phyloP scores from a whole-genome alignment of 2,113 vertebrate genomes.

The Amphilophus citrinellus region DNA sequence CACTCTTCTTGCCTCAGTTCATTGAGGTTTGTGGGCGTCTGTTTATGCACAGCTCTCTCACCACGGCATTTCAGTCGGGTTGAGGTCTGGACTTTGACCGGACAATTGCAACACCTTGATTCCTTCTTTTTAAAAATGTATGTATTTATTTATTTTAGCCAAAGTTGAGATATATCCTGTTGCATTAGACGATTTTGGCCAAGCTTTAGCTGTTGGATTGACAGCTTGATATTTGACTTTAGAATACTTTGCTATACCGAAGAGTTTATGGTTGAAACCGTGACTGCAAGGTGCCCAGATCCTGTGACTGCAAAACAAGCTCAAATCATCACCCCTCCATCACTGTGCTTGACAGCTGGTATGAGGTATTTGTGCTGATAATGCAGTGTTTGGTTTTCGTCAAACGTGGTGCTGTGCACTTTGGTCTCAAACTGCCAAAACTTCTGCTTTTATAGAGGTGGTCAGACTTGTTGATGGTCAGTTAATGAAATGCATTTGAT shows the following conservation, averaged over 20 bases:
- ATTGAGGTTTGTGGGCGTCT: background rate
- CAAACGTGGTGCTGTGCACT: background rate
- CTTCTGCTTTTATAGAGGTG: slow-evolving; percentile 1
- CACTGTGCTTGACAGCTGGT: background rate
- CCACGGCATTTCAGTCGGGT: background rate
- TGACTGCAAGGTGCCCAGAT: slow-evolving; percentile 8
- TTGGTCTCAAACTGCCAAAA: background rate
- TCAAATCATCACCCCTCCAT: background rate
- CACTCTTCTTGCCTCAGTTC: background rate
- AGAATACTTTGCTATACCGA: background rate
- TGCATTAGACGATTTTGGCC: background rate
- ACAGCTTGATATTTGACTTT: background rate
- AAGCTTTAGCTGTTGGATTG: background rate
- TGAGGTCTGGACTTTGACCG: background rate
- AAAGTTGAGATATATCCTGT: background rate
- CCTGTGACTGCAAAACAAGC: background rate
- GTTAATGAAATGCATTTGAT: background rate
- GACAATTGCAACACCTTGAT: background rate
- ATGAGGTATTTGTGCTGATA: background rate
- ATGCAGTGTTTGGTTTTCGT: slow-evolving; percentile 1
- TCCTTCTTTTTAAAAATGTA: background rate
- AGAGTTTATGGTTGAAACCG: background rate
- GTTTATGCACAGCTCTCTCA: background rate
- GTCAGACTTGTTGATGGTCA: background rate
- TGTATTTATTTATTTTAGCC: background rate